Evolutionary conservation across 2,113 vertebrate genomes (phyloP).

Genomic region (Eupsittula cactorum): DNA sequence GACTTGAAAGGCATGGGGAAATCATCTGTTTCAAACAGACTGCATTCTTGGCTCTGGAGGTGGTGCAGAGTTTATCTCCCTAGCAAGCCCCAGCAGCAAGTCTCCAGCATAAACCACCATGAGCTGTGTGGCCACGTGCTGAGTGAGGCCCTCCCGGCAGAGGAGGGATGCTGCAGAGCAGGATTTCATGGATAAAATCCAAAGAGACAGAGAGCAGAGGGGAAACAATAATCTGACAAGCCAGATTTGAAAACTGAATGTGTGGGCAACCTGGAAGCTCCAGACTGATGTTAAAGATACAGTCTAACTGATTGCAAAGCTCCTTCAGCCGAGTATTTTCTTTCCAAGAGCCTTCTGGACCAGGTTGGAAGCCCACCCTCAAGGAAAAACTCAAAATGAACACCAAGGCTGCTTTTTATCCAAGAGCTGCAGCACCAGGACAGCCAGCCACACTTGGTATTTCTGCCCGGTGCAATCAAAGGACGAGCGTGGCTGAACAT

Average conservation of each 20-base stretch:
- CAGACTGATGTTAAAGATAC: not conserved
- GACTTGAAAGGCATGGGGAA: not conserved
- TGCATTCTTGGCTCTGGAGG: not conserved
- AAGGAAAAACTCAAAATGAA: not conserved
- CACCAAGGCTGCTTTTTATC: not conserved
- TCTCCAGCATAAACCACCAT: not conserved
- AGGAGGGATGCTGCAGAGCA: not conserved
- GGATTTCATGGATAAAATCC: not conserved
- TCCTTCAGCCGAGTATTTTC: not conserved
- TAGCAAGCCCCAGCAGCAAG: not conserved
- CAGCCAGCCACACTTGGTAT: not conserved
- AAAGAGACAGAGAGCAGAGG: not conserved
- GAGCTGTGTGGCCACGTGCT: not conserved
- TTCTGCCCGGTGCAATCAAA: not conserved
- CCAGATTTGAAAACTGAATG: not conserved
- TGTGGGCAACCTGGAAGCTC: not conserved
- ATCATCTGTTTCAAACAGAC: not conserved
- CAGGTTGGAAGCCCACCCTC: not conserved
- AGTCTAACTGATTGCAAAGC: not conserved
- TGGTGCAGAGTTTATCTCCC: not conserved
- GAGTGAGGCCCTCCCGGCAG: not conserved
- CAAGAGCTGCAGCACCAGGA: not conserved
- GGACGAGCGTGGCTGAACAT: accelerated
- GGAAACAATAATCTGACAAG: not conserved
- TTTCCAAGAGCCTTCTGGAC: not conserved